A percentile compares a stretch with the other conserved stretches of the same genome.
phyloP scores from a whole-genome alignment of 2,888 invertebrate genomes.

The Stenodera caucasica region DNA sequence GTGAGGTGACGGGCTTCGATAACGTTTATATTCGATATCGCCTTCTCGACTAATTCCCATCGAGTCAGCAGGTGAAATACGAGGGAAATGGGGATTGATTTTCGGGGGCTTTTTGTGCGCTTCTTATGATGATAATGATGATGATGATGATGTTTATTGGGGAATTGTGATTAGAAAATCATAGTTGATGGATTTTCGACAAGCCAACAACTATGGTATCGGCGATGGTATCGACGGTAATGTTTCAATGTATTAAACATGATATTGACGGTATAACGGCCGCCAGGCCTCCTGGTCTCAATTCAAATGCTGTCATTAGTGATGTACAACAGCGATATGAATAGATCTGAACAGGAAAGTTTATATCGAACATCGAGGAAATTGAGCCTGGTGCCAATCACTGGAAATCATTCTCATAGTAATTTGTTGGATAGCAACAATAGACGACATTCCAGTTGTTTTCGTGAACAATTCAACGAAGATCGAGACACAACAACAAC shows the following conservation, averaged over 20 bases:
- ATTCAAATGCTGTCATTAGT: constrained; percentile 56
- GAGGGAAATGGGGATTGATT: neutral
- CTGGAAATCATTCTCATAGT: constrained; percentile 36
- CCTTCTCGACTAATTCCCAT: neutral
- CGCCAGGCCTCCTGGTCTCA: constrained; percentile 9
- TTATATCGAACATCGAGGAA: constrained; percentile 65
- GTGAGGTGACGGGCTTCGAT: neutral
- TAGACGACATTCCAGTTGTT: constrained; percentile 28
- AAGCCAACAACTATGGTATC: neutral
- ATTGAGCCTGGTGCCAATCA: constrained; percentile 56
- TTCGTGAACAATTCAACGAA: constrained; percentile 18
- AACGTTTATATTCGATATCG: neutral
- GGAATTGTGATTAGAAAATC: neutral
- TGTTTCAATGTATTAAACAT: constrained; percentile 15
- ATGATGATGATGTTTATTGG: neutral
- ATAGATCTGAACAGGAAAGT: constrained; percentile 66
- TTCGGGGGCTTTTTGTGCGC: neutral
- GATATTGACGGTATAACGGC: constrained; percentile 15
- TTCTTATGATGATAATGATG: no score
- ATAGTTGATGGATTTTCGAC: neutral
- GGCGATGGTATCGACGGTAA: neutral
- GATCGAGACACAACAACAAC: neutral
- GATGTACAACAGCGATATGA: constrained; percentile 59
- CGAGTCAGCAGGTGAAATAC: no score
- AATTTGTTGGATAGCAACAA: constrained; percentile 31